Evolutionary conservation across 2,888 invertebrate species (phyloP).

Genomic region (Xanthorhoe spadicearia): DNA sequence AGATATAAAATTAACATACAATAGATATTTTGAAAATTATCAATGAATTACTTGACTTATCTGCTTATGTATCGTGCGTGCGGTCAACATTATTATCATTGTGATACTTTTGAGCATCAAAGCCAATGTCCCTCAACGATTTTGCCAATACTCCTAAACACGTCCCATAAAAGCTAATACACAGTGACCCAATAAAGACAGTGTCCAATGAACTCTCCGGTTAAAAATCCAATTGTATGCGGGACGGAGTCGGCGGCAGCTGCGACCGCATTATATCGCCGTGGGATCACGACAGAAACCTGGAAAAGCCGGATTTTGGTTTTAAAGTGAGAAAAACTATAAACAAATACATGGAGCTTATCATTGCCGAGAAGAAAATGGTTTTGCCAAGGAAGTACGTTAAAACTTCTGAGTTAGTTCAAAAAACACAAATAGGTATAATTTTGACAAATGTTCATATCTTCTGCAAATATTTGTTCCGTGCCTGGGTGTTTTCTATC

Average conservation of each 20-base stretch:
- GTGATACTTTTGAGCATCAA: slow-evolving; percentile 8
- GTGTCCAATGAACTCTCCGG: slow-evolving; percentile 55
- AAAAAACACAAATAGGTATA: too few species aligned
- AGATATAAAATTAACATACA: too few species aligned
- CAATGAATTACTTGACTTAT: too few species aligned
- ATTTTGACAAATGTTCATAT: too few species aligned
- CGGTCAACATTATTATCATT: not conserved
- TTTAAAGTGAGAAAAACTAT: not conserved
- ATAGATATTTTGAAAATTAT: not conserved
- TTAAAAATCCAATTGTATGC: slow-evolving; percentile 73
- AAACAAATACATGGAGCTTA: too few species aligned
- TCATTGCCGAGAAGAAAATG: too few species aligned
- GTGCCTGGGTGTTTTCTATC: too few species aligned
- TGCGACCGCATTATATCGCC: slow-evolving; percentile 69
- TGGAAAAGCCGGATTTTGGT: slow-evolving; percentile 12
- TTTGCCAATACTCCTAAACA: slow-evolving; percentile 37
- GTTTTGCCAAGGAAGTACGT: too few species aligned
- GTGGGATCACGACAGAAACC: slow-evolving; percentile 40
- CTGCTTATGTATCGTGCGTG: not conserved
- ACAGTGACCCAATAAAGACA: slow-evolving; percentile 53
- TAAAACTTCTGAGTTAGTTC: too few species aligned
- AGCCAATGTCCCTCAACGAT: not conserved
- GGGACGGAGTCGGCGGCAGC: slow-evolving; percentile 58
- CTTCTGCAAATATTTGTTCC: too few species aligned
- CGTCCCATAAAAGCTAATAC: slow-evolving; percentile 43